A percentile compares a stretch with the other conserved stretches of the same genome.
These are phyloP conservation scores for Achlya flavicornis DNA, from an alignment of 2,888 invertebrate species.

Conservation along the genomic window DNA sequence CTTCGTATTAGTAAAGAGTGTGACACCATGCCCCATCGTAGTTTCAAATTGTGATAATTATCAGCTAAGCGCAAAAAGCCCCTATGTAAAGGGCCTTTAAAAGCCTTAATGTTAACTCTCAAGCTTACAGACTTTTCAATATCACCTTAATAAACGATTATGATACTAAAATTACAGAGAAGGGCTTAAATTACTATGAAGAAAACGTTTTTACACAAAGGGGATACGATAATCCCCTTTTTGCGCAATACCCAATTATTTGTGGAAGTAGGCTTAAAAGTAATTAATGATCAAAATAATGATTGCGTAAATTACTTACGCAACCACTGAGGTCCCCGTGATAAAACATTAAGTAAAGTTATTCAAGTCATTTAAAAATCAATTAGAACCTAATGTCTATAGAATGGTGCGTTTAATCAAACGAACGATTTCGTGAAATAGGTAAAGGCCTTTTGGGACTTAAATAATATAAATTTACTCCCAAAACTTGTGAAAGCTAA, in stretches of 20 bases:
- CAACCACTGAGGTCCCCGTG: conserved; percentile 4
- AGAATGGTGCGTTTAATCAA: conserved; percentile 13
- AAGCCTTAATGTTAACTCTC: too few relatives aligned
- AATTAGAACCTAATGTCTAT: conserved; percentile 13
- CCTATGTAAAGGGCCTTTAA: too few relatives aligned
- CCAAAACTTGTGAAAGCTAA: background rate
- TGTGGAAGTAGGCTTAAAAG: conserved; percentile 8
- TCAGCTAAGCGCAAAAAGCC: too few relatives aligned
- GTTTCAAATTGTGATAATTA: too few relatives aligned
- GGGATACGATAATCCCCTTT: background rate
- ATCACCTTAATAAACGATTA: background rate
- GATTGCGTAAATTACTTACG: conserved; percentile 6
- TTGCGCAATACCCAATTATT: conserved; percentile 1
- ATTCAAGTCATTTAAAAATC: conserved; percentile 14
- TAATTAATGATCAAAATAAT: conserved; percentile 12
- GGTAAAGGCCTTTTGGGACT: conserved; percentile 9
- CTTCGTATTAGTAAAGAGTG: too few relatives aligned
- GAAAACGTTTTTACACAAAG: background rate
- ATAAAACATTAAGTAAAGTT: conserved; percentile 10
- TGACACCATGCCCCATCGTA: too few relatives aligned
- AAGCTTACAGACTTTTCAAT: background rate
- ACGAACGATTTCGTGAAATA: conserved; percentile 14
- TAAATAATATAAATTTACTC: conserved; percentile 8
- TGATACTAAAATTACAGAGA: background rate
- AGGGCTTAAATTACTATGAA: background rate